phyloP scores from a whole-genome alignment of 2,797 vertebrate species.

The Coregonus suidteri region DNA sequence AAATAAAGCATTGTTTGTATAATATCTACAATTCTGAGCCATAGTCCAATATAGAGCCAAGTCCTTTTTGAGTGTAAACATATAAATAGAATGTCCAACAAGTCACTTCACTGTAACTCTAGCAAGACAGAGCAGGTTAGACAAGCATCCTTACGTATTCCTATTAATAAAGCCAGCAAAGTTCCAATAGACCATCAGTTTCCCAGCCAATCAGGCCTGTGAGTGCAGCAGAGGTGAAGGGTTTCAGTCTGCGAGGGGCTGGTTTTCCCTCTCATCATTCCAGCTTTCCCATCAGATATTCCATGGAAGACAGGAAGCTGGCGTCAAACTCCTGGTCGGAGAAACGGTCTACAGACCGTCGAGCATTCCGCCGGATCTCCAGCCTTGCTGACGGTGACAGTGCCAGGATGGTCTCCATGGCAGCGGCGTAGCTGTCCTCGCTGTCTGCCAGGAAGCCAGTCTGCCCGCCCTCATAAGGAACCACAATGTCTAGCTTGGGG shows the following conservation, averaged over 20 bases:
- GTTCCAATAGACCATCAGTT: neutral
- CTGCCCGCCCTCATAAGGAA: conserved; percentile 75
- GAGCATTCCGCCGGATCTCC: conserved; percentile 80
- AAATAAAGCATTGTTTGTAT: neutral
- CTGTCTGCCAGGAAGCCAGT: conserved; percentile 91
- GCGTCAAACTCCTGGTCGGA: conserved; percentile 88
- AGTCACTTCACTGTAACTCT: neutral
- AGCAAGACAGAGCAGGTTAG: neutral
- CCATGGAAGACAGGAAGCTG: conserved; percentile 80
- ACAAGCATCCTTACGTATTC: neutral
- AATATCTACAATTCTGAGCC: neutral
- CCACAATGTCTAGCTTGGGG: conserved; percentile 89
- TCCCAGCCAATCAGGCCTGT: neutral
- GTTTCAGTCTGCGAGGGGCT: neutral
- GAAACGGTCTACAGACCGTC: conserved; percentile 85
- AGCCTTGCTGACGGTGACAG: conserved; percentile 76
- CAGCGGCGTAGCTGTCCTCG: conserved; percentile 83
- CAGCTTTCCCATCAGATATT: conserved; percentile 69
- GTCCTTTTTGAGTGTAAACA: neutral
- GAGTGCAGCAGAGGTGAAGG: neutral
- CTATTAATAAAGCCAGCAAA: neutral
- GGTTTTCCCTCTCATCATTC: conserved; percentile 45
- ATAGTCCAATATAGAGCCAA: neutral
- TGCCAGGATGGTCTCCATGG: conserved; percentile 83
- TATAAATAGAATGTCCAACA: neutral